These are phyloP conservation scores for Brachionus asplanchnoidis DNA, from an alignment of 1,140 invertebrate genomes.

Conservation along the genomic window DNA sequence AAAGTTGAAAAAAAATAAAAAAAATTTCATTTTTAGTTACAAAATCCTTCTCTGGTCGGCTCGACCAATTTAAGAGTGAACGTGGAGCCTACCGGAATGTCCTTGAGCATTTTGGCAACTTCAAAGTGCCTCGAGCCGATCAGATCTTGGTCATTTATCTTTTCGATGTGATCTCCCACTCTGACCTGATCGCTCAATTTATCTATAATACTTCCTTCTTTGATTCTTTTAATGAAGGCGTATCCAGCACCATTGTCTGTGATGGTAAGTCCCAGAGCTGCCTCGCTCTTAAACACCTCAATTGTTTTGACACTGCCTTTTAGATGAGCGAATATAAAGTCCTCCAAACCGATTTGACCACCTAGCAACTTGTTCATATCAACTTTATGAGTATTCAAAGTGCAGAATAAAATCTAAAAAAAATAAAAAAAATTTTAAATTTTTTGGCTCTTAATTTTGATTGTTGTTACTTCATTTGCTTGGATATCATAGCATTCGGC, in stretches of 20 bases:
- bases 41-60: conserved; percentile 81
- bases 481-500: conserved; percentile 84
- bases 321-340: conserved; percentile 94
- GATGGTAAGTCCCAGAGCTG: conserved; percentile 90
- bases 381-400: conserved; percentile 90
- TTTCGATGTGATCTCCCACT: conserved; percentile 95
- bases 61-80: conserved; percentile 84
- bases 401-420: conserved; percentile 92
- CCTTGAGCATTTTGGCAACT: conserved; percentile 88
- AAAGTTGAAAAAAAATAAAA: conserved; percentile 40
- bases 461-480: conserved; percentile 49
- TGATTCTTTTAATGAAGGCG: conserved; percentile 93
- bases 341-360: conserved; percentile 89
- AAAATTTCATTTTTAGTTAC: conserved; percentile 58
- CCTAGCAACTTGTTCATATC: conserved; percentile 89
- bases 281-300: conserved; percentile 83
- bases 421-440: conserved; percentile 46
- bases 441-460: background rate
- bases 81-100: conserved; percentile 78
- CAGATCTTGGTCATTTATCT: conserved; percentile 75
- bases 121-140: conserved; percentile 89
- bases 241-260: conserved; percentile 94
- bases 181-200: conserved; percentile 57
- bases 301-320: conserved; percentile 91
- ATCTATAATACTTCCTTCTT: conserved; percentile 78